Percentiles rank a stretch among this genome's conserved stretches.
Conservation (phyloP, 2,113 vertebrate genomes). For the Cromileptes altivelis region DNA sequence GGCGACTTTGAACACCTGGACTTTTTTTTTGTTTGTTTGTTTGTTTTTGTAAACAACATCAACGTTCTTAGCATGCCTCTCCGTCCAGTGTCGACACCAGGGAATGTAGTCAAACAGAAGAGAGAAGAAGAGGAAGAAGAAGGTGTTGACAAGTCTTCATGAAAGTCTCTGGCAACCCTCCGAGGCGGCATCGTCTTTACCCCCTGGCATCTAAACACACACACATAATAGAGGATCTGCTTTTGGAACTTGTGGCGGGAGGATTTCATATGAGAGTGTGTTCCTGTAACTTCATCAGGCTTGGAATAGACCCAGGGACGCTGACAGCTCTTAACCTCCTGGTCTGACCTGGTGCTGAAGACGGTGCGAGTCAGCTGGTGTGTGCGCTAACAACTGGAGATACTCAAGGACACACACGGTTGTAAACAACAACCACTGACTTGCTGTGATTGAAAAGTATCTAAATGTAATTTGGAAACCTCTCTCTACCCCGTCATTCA, state of each 20-base stretch:
- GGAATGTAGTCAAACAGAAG: not conserved
- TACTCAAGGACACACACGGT: conserved; percentile 35
- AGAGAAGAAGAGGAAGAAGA: conserved; percentile 4
- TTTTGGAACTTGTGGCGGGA: conserved; percentile 31
- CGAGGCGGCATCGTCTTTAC: not conserved
- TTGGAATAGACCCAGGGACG: conserved; percentile 54
- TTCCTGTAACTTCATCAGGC: conserved; percentile 47
- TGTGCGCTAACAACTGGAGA: conserved; percentile 53
- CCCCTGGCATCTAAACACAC: not conserved
- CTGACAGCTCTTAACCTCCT: conserved; percentile 42
- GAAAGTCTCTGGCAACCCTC: conserved; percentile 15
- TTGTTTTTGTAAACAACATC: not conserved
- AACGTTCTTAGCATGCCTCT: not conserved
- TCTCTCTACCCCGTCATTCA: conserved; percentile 40
- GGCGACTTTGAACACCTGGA: conserved; percentile 16
- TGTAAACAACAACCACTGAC: conserved; percentile 51
- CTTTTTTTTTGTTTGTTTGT: not conserved
- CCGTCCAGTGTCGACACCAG: not conserved
- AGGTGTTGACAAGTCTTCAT: not conserved
- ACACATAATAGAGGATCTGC: conserved; percentile 6
- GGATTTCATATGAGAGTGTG: conserved; percentile 33
- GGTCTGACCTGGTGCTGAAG: conserved; percentile 12
- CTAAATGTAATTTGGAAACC: conserved; percentile 47
- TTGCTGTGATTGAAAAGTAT: conserved; percentile 52
- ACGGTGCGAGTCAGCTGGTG: conserved; percentile 46